Evolutionary conservation across 37 sponge, comb jelly and placozoan species (phyloP).

Genomic region (Petrosia ficiformis): DNA sequence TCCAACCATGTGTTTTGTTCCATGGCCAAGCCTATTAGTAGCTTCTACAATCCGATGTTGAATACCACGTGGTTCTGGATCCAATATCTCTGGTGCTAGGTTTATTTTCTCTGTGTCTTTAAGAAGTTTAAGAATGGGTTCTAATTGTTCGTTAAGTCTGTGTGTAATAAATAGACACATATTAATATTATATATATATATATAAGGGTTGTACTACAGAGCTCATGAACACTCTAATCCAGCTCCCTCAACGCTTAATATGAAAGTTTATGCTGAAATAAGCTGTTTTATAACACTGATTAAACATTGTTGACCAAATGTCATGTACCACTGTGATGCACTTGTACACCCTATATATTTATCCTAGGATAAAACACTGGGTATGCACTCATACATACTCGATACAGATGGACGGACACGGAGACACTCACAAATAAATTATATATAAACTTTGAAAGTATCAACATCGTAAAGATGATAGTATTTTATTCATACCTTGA

Average conservation of each 20-base stretch:
- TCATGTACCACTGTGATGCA: too few relatives aligned
- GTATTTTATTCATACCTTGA: slow-evolving; percentile 23
- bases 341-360: too few relatives aligned
- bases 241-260: too few relatives aligned
- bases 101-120: slow-evolving; percentile 59
- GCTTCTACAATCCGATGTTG: neutral
- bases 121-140: slow-evolving; percentile 60
- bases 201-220: neutral
- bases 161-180: neutral
- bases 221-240: neutral
- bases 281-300: too few relatives aligned
- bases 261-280: neutral
- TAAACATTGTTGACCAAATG: too few relatives aligned
- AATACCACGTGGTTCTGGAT: slow-evolving; percentile 66
- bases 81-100: slow-evolving; percentile 67
- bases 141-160: slow-evolving; percentile 69
- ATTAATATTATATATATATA: slow-evolving; percentile 6
- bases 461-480: too few relatives aligned
- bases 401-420: too few relatives aligned
- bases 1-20: neutral
- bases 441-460: too few relatives aligned
- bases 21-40: neutral
- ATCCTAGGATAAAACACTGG: too few relatives aligned
- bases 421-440: too few relatives aligned
- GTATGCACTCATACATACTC: too few relatives aligned